Percentiles rank a stretch among this genome's conserved stretches.
Evolutionary conservation across 1,140 invertebrate species (phyloP).

Genomic region (Neodiprion fabricii): DNA sequence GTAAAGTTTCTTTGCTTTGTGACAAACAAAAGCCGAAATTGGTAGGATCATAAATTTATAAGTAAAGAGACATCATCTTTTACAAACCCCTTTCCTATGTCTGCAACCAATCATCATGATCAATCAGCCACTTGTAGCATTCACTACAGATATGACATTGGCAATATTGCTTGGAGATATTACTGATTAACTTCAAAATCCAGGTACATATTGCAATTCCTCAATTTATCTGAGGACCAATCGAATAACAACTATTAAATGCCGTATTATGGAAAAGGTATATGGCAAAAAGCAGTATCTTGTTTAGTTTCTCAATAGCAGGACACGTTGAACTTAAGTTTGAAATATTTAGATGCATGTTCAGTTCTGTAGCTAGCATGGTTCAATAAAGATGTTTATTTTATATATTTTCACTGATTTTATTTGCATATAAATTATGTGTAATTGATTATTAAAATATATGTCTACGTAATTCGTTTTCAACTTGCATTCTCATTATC

Average conservation of each 20-base stretch:
- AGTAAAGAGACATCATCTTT: background rate
- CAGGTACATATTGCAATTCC: background rate
- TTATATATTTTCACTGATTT: conserved; percentile 15
- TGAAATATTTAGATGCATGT: conserved; percentile 10
- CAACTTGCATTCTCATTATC: too few species aligned
- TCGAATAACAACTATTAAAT: background rate
- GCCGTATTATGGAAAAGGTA: background rate
- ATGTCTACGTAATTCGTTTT: too few species aligned
- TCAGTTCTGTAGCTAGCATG: conserved; percentile 11
- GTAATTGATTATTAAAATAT: background rate
- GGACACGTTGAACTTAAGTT: background rate
- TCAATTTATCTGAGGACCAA: background rate
- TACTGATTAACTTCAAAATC: background rate
- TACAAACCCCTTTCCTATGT: background rate
- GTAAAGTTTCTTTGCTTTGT: too few species aligned
- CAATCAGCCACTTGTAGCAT: background rate
- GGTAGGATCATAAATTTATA: background rate
- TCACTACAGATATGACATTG: background rate
- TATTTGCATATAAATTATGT: conserved; percentile 8
- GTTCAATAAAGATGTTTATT: conserved; percentile 19
- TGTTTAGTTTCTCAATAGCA: background rate
- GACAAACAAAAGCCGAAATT: too few species aligned
- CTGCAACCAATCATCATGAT: background rate
- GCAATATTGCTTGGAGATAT: background rate
- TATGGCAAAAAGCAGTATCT: background rate